Evolutionary conservation across 2,888 invertebrate genomes (phyloP), one percentile per base, ranked within the genome.

Genomic region (Hecatera dysodea): DNA sequence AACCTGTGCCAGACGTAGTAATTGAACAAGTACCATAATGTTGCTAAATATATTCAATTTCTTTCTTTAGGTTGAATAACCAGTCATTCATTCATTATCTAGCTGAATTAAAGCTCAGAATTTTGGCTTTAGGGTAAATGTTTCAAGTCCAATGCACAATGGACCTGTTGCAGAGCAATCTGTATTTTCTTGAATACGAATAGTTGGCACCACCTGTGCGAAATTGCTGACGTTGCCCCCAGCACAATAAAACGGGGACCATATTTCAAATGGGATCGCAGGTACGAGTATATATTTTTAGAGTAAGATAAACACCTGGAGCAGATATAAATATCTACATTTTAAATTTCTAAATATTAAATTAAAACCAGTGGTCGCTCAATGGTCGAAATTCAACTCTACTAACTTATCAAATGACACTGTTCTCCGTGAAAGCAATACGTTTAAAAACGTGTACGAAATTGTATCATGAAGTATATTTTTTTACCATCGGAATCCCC

Each of bases 151-250:
- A 42, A n/a, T 77, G 62, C 36, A 63, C 48, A 67, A 63, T 56
- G n/a, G 42, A 72, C 73, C 63, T 73, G 78, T 67, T 70, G 67
- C 71, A 62, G 29, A 36, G 33, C 29, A 44, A 27, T 46, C 60
- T 63, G 67, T 75, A 53, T 67, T 67, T 67, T 70, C 71, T 65
- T 44, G 7, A 64, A 55, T 62, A 62, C 62, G 53, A 70, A 59
- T 65, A 70, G 57, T 67, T 75, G 65, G 50, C 6, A 29, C 1
- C 80, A 75, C 29, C 67, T 79, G 80, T n/a, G 39, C 24, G n/a
- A 42, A 79, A 79, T 67, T 56, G 53, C 75, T 55, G 61, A 33
- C 64, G 11, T 65, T 52, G 42, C 64, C 57, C 39, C 33, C 27
- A 65, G 67, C 36, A 62, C 44, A 62, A 55, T 57, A 67, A 52